Base-by-base conservation (phyloP, 2,888 invertebrate species). In the Erebia epiphron region DNA sequence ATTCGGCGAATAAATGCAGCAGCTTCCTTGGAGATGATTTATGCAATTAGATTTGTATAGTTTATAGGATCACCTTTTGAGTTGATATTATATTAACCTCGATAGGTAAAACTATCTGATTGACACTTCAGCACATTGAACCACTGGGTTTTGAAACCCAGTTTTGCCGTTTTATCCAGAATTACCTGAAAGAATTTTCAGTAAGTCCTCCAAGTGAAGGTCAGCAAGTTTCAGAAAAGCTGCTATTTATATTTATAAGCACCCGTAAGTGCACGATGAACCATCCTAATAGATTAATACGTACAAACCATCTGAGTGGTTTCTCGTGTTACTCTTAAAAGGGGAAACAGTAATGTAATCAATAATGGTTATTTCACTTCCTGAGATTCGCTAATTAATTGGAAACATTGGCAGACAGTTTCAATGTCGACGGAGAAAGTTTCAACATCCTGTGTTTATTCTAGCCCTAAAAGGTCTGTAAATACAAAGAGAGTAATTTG, bases 241-340 rank as follows among this genome's bases (percentile, higher is more conserved):
- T 10, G 21, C 18, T 0, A 21, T 56, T 60, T 35, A 14, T 14
- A 8, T 62, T 63, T 35, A 26, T 63, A 50, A 50, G 16, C 50
- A 52, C 10, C n/a, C 26, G 1, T 35, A n/a, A 68, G 54, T 66
- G 68, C 50, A 58, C 70, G 69, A 69, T 68, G 72, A 74, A 65
- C 64, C 70, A 73, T 64, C 21, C 16, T 56, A n/a, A n/a, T n/a
- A 74, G 67, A 75, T 75, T 64, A 75, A 71, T 73, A 70, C 60
- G 72, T 68, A 73, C 75, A 76, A 78, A 77, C 76, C 75, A 75
- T 76, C 76, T 78, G 80, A 86, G 86, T 85, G 85, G 80, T 80
- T 85, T 85, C 79, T 79, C 83, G 73, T 84, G 86, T 85, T 77
- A 70, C 77, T 72, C 73, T 76, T 74, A 79, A 80, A 79, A 78